A percentile compares a stretch with the other conserved stretches of the same genome.
phyloP scores from a whole-genome alignment of 2,113 vertebrate species.

The Orientallactaga bullata region DNA sequence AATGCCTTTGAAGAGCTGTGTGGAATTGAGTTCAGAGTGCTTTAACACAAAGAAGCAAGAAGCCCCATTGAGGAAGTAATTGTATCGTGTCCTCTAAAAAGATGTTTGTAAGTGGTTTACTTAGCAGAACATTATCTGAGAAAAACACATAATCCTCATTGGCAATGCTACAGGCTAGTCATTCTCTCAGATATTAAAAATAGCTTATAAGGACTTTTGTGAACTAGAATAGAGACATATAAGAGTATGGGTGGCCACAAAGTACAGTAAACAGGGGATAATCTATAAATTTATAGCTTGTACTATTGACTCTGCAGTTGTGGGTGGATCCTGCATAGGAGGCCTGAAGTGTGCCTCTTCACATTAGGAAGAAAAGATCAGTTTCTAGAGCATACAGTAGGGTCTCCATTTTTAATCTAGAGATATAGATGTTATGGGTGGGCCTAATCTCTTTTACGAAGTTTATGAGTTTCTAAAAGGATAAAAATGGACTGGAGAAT shows the following conservation, averaged over 20 bases:
- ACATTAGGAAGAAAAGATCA: not conserved
- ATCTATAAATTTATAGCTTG: not conserved
- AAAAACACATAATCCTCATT: not conserved
- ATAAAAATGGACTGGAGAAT: no score
- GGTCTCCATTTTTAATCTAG: not conserved
- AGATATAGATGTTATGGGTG: not conserved
- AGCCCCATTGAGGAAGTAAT: not conserved
- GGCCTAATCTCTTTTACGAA: not conserved
- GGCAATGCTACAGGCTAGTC: not conserved
- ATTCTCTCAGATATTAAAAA: constrained; percentile 12
- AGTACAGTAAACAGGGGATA: not conserved
- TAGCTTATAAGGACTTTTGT: not conserved
- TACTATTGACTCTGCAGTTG: no score
- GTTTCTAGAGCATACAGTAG: rapidly evolving
- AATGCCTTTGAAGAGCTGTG: not conserved
- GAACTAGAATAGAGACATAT: not conserved
- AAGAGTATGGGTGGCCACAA: not conserved
- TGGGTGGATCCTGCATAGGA: not conserved
- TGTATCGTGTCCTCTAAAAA: not conserved
- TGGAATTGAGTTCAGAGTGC: not conserved
- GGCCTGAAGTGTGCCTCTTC: not conserved
- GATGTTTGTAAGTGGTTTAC: not conserved
- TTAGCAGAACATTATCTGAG: not conserved
- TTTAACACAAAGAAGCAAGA: not conserved
- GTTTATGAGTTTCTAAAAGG: no score